phyloP scores from a whole-genome alignment of 2,888 invertebrate species.

The Cephalotes varians region DNA sequence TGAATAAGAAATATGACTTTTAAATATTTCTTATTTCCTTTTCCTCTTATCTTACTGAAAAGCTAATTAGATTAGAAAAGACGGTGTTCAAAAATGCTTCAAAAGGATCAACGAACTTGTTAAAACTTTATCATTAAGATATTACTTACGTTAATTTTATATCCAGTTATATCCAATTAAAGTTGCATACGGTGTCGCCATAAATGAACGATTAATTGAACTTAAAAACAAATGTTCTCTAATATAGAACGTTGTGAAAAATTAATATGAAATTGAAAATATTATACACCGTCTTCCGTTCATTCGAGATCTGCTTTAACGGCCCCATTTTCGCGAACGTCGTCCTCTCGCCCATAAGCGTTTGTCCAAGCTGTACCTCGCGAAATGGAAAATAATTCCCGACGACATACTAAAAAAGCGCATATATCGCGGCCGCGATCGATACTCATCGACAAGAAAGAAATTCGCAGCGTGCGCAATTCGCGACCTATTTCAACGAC shows the following conservation, averaged over 20 bases:
- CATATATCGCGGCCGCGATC: conserved; percentile 31
- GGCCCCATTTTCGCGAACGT: neutral
- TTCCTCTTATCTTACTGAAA: neutral
- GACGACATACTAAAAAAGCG: conserved; percentile 44
- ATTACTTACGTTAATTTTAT: neutral
- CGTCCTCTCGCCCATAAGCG: conserved; percentile 1
- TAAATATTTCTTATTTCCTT: neutral
- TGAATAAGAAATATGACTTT: neutral
- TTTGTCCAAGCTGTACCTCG: neutral
- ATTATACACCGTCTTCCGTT: neutral
- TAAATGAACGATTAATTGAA: conserved; percentile 21
- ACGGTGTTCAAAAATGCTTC: neutral
- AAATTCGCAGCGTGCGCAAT: conserved; percentile 45
- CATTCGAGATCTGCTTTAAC: conserved; percentile 11
- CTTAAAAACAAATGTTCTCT: neutral
- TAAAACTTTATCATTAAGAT: neutral
- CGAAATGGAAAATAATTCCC: conserved; percentile 46
- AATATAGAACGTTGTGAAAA: conserved; percentile 11
- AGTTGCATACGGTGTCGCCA: neutral
- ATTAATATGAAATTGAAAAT: conserved; percentile 13
- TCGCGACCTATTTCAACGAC: conserved; percentile 43
- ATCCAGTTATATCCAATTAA: too few relatives aligned
- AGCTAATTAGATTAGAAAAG: neutral
- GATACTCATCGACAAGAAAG: conserved; percentile 52
- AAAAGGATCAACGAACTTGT: neutral